Evolutionary conservation across 2,113 vertebrate genomes (phyloP).

Genomic region (Genyomyrus donnyi): DNA sequence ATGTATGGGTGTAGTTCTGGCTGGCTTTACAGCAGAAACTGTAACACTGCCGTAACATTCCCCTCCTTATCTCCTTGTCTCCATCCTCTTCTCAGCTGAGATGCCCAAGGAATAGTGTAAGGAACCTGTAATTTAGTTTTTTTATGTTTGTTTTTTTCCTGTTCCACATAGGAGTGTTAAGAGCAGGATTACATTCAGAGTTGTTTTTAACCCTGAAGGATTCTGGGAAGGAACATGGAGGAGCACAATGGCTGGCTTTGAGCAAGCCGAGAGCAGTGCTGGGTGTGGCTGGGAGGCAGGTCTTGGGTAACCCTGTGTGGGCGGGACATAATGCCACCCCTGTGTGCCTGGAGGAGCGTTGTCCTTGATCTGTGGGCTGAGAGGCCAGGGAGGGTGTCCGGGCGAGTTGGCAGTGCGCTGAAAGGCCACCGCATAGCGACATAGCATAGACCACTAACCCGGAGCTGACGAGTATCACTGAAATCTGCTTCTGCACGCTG

Average conservation of each 20-base stretch:
- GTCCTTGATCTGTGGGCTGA: neutral
- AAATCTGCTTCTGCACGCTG: neutral
- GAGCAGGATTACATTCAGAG: neutral
- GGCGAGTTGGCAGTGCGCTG: neutral
- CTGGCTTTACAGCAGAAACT: neutral
- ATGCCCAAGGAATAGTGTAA: neutral
- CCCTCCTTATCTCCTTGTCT: neutral
- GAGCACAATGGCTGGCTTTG: conserved; percentile 8
- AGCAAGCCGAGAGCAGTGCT: neutral
- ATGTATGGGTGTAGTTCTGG: neutral
- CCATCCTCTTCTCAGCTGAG: neutral
- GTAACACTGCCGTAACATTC: neutral
- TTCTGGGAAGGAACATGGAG: neutral
- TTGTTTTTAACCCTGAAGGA: neutral
- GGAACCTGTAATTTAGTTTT: neutral
- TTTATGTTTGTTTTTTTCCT: neutral
- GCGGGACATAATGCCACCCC: neutral
- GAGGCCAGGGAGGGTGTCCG: neutral
- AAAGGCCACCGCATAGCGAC: neutral
- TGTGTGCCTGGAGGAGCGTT: neutral
- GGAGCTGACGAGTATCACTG: neutral
- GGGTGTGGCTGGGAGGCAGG: neutral
- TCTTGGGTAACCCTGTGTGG: neutral
- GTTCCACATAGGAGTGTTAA: neutral
- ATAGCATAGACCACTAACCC: neutral